A percentile compares a stretch with the other conserved stretches of the same genome.
These are phyloP conservation scores for Trissolcus brochymenae DNA, from an alignment of 2,888 invertebrate species.

Conservation along the genomic window DNA sequence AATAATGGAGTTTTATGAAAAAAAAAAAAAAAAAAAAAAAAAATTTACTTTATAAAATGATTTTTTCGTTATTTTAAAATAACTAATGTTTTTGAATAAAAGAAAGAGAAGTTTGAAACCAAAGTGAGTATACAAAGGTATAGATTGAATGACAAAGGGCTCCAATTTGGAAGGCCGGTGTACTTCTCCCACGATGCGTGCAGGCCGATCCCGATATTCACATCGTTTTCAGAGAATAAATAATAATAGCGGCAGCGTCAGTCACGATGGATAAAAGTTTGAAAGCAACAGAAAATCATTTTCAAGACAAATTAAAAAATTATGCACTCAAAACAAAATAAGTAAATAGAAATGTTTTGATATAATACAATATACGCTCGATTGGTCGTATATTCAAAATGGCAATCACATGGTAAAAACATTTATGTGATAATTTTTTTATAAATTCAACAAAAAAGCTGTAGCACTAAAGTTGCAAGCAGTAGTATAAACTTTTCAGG, in stretches of 20 bases:
- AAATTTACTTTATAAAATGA: neutral
- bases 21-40: neutral
- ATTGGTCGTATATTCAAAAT: too few species aligned
- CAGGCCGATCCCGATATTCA: constrained; percentile 23
- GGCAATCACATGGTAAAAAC: too few species aligned
- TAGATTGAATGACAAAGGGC: constrained; percentile 21
- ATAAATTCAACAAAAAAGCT: too few species aligned
- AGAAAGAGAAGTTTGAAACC: neutral
- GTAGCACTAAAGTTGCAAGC: too few species aligned
- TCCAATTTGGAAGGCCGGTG: constrained; percentile 28
- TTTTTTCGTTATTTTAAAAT: neutral
- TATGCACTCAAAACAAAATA: too few species aligned
- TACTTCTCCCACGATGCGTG: constrained; percentile 35
- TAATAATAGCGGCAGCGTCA: neutral
- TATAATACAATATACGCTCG: too few species aligned
- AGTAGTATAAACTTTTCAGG: too few species aligned
- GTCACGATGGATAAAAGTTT: too few species aligned
- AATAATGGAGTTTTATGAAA: neutral
- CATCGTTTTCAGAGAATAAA: constrained; percentile 6
- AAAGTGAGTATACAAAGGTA: constrained; percentile 3
- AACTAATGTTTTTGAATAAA: neutral
- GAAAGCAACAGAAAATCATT: too few species aligned
- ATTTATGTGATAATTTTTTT: too few species aligned
- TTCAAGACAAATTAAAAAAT: too few species aligned
- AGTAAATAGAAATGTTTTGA: too few species aligned